Conservation (phyloP, 1,140 invertebrate species). For the Orchestia grillus region DNA sequence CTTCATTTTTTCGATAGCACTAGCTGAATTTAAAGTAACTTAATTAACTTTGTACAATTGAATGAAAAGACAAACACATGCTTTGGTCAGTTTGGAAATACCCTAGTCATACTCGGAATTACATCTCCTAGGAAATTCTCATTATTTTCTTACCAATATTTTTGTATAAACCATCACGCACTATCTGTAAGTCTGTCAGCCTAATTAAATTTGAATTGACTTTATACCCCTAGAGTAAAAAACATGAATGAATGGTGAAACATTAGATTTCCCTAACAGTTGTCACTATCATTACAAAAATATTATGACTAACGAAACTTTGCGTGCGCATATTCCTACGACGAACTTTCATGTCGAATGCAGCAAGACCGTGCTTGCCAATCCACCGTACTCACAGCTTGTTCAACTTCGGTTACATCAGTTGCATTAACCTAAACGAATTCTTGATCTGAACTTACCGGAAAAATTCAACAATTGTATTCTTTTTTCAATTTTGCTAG, state of each 20-base stretch:
- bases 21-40: too few relatives aligned
- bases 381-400: background rate
- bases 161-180: too few relatives aligned
- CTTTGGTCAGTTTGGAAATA: too few relatives aligned
- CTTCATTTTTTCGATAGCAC: too few relatives aligned
- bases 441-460: background rate
- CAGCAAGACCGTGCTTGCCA: background rate
- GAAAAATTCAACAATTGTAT: background rate
- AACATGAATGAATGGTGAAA: background rate
- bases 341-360: background rate
- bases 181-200: background rate
- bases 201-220: background rate
- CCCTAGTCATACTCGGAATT: too few relatives aligned
- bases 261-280: background rate
- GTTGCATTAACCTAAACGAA: background rate
- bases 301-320: background rate
- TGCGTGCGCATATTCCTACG: background rate
- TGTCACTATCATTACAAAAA: background rate
- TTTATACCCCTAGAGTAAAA: background rate
- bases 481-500: too few relatives aligned
- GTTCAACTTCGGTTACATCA: background rate
- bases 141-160: background rate
- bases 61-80: too few relatives aligned
- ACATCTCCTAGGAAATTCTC: background rate
- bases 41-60: too few relatives aligned